These are phyloP conservation scores for Penaeus vannamei DNA, from an alignment of 1,140 invertebrate genomes.

Conservation along the genomic window DNA sequence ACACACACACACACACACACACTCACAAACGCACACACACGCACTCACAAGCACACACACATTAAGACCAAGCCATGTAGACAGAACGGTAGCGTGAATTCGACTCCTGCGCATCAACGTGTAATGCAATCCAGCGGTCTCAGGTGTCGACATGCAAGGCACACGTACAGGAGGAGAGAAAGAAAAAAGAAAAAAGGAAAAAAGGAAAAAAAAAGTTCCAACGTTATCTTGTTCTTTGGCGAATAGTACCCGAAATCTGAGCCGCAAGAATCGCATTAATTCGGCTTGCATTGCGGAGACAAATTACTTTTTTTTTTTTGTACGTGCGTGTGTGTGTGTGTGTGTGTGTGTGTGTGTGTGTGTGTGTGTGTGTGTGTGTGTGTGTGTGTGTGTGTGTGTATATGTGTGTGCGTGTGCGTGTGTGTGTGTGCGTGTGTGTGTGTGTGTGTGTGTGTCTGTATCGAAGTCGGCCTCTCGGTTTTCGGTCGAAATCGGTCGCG, in stretches of 20 bases:
- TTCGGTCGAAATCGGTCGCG: not conserved
- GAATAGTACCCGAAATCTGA: no score
- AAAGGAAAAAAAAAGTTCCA: not conserved
- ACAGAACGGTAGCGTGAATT: no score
- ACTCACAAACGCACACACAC: not conserved
- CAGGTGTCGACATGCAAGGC: no score
- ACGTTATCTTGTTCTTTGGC: no score
- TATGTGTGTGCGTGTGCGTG: conserved; percentile 4
- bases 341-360: not conserved
- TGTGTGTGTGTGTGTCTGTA: not conserved
- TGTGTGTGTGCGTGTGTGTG: conserved; percentile 9
- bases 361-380: not conserved
- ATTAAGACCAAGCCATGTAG: not conserved
- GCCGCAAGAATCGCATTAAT: no score
- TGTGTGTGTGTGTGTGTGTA: not conserved
- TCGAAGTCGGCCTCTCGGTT: not conserved
- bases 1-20: not conserved
- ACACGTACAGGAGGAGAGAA: no score
- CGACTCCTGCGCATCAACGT: not conserved
- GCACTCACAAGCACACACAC: not conserved
- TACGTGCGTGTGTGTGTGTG: not conserved
- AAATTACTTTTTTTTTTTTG: not conserved
- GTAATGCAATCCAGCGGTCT: no score
- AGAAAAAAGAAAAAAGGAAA: not conserved
- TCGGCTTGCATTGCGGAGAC: no score